Percentiles rank a stretch among this genome's conserved stretches.
Evolutionary conservation across 2,113 vertebrate species (phyloP).

Genomic region (Microtus pennsylvanicus): DNA sequence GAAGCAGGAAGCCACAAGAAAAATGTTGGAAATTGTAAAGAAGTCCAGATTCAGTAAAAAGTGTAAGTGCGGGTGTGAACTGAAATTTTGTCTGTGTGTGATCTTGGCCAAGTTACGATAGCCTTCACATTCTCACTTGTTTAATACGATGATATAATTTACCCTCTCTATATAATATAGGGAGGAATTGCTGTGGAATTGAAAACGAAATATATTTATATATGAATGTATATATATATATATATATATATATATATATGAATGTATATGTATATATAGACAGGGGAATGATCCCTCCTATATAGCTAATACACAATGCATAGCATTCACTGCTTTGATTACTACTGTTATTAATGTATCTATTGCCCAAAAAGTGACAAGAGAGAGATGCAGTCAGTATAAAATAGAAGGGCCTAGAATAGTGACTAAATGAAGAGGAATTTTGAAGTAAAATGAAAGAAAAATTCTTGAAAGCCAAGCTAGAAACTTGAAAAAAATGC

Average conservation of each 20-base stretch:
- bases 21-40: conserved; percentile 30
- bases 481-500: not conserved
- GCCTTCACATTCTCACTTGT: not conserved
- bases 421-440: not conserved
- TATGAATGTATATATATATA: not conserved
- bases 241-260: not conserved
- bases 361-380: not conserved
- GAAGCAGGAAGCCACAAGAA: not conserved
- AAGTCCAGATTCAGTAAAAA: conserved; percentile 2
- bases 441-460: conserved; percentile 29
- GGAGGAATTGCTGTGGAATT: not conserved
- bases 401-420: not conserved
- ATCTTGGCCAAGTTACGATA: not conserved
- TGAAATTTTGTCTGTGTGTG: not conserved
- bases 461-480: not conserved
- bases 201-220: not conserved
- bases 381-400: not conserved
- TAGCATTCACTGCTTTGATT: not conserved
- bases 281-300: not conserved
- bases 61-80: not conserved
- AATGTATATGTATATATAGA: not conserved
- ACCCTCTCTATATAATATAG: not conserved
- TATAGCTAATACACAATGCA: not conserved
- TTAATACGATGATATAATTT: not conserved
- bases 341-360: not conserved